Conservation (phyloP, 1,140 invertebrate species). For the Drosophila arawakana region DNA sequence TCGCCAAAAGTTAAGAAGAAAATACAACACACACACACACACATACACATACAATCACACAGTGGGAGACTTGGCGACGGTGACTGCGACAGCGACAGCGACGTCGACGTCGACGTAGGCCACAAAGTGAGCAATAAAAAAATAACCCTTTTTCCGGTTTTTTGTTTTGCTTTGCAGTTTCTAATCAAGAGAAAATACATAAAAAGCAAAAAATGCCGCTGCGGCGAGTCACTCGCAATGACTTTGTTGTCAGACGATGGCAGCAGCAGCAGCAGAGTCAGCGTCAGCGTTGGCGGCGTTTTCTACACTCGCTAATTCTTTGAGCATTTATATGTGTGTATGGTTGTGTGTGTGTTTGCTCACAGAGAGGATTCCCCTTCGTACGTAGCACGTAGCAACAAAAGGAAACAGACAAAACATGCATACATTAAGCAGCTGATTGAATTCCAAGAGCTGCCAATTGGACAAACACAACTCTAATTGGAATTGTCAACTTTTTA, state of each 20-base stretch:
- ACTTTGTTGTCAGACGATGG: conserved; percentile 30
- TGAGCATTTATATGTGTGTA: conserved; percentile 41
- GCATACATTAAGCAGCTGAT: conserved; percentile 5
- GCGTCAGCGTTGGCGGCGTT: neutral
- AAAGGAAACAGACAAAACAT: conserved; percentile 3
- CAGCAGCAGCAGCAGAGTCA: neutral
- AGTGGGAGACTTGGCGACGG: conserved; percentile 47
- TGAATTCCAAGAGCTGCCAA: conserved; percentile 2
- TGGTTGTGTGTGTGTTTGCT: conserved; percentile 1
- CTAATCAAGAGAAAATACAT: conserved; percentile 77
- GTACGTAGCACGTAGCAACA: neutral
- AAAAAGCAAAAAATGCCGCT: conserved; percentile 58
- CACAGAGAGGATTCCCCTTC: conserved; percentile 16
- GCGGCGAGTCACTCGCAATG: conserved; percentile 25
- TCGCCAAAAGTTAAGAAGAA: conserved; percentile 81
- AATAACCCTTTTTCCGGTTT: conserved; percentile 82
- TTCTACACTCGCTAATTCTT: conserved; percentile 53
- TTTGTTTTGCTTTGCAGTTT: conserved; percentile 82
- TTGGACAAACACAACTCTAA: conserved; percentile 3
- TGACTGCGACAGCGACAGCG: conserved; percentile 1
- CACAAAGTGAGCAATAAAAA: conserved; percentile 71
- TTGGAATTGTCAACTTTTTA: neutral
- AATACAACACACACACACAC: conserved; percentile 57
- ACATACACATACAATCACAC: conserved; percentile 47
- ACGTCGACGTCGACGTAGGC: conserved; percentile 23